A percentile compares a stretch with the other conserved stretches of the same genome.
phyloP scores from a whole-genome alignment of 2,113 vertebrate genomes.

The Euleptes europaea region DNA sequence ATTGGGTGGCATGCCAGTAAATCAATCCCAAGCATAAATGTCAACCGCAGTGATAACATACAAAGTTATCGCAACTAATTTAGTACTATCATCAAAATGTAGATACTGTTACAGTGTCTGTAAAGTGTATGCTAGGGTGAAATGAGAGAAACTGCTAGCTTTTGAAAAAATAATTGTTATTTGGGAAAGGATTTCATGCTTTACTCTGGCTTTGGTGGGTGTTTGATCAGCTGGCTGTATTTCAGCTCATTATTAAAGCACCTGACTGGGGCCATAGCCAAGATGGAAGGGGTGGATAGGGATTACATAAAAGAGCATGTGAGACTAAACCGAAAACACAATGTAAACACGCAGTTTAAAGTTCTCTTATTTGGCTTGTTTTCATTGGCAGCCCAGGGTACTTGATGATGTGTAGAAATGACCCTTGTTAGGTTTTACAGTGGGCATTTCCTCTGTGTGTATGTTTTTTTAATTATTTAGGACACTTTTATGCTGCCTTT shows the following conservation, averaged over 20 bases:
- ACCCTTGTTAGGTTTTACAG: not conserved
- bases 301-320: slow-evolving; percentile 8
- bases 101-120: not conserved
- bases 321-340: not conserved
- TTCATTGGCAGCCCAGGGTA: not conserved
- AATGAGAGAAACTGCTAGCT: not conserved
- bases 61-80: too few species aligned
- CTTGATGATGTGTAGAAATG: not conserved
- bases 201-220: not conserved
- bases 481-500: too few species aligned
- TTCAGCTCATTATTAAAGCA: slow-evolving; percentile 4
- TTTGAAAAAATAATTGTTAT: not conserved
- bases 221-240: slow-evolving; percentile 6
- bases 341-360: not conserved
- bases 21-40: too few species aligned
- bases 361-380: not conserved
- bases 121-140: not conserved
- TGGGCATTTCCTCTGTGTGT: too few species aligned
- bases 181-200: slow-evolving; percentile 9
- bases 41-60: too few species aligned
- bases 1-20: too few species aligned
- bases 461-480: too few species aligned
- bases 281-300: not conserved
- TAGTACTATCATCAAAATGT: too few species aligned
- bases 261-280: not conserved